Percentiles rank a stretch among this genome's conserved stretches.
These are phyloP conservation scores for Remorina albescens DNA, from an alignment of 2,797 vertebrate species.

Conservation along the genomic window DNA sequence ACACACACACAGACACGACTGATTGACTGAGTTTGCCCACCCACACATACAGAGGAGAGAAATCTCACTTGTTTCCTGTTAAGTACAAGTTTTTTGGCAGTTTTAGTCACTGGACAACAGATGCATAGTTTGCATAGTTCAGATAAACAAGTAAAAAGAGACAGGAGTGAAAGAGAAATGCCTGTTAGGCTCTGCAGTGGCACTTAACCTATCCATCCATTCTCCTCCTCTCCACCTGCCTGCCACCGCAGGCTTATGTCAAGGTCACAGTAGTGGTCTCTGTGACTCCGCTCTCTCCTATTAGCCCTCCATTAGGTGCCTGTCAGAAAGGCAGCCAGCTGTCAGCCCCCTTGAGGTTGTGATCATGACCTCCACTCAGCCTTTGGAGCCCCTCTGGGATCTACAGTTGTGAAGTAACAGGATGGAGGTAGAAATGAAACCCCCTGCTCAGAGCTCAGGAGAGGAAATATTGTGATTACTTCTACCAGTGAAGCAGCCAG, in stretches of 20 bases:
- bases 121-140: slow-evolving; percentile 13
- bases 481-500: slow-evolving; percentile 42
- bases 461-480: slow-evolving; percentile 71
- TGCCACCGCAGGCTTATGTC: slow-evolving; percentile 53
- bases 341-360: slow-evolving; percentile 54
- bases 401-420: slow-evolving; percentile 49
- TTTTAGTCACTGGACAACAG: slow-evolving; percentile 14
- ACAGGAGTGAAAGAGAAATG: slow-evolving; percentile 19
- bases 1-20: not conserved
- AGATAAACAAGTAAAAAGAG: slow-evolving; percentile 20
- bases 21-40: slow-evolving; percentile 1
- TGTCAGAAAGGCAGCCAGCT: slow-evolving; percentile 71
- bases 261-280: slow-evolving; percentile 65
- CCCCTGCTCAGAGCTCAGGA: slow-evolving; percentile 49
- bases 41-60: not conserved
- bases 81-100: not conserved
- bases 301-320: slow-evolving; percentile 74
- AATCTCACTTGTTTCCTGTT: not conserved
- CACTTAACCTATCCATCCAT: slow-evolving; percentile 34
- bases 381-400: slow-evolving; percentile 47
- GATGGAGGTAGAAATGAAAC: slow-evolving; percentile 64
- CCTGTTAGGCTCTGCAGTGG: slow-evolving; percentile 29
- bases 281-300: slow-evolving; percentile 52
- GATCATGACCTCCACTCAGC: slow-evolving; percentile 69
- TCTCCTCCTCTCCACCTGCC: slow-evolving; percentile 52